Percentiles rank a stretch among this genome's conserved stretches.
Conservation (phyloP, 2,888 invertebrate species). For the Sycophila texana region DNA sequence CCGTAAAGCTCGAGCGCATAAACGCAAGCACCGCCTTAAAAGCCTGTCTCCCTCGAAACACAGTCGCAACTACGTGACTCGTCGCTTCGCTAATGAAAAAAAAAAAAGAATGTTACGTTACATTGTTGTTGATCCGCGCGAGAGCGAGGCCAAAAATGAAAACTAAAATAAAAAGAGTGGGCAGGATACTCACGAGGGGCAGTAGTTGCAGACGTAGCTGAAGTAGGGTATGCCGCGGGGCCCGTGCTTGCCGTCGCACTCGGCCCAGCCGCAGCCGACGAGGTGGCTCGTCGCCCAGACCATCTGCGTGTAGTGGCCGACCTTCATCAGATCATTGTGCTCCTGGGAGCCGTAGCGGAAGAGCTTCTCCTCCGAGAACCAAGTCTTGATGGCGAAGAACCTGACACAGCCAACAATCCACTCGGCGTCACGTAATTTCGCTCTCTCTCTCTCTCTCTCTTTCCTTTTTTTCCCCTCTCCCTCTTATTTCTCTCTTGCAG, state of each 20-base stretch:
- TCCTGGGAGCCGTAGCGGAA: slow-evolving; percentile 82
- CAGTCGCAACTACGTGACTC: too few species aligned
- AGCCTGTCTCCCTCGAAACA: too few species aligned
- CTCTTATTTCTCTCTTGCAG: too few species aligned
- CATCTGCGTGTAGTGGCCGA: slow-evolving; percentile 90
- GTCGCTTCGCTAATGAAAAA: too few species aligned
- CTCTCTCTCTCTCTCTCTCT: too few species aligned
- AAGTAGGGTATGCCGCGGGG: slow-evolving; percentile 81
- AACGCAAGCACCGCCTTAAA: too few species aligned
- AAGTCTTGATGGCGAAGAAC: slow-evolving; percentile 87
- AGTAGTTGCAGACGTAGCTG: slow-evolving; percentile 91
- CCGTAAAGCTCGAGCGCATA: too few species aligned
- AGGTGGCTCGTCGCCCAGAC: slow-evolving; percentile 88
- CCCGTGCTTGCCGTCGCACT: slow-evolving; percentile 80
- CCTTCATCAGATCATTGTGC: slow-evolving; percentile 79
- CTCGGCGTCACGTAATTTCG: too few species aligned
- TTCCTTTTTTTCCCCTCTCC: too few species aligned
- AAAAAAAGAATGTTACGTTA: too few species aligned
- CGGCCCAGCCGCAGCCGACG: slow-evolving; percentile 86
- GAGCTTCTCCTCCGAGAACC: slow-evolving; percentile 86
- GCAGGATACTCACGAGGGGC: slow-evolving; percentile 83
- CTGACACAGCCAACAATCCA: slow-evolving; percentile 73
- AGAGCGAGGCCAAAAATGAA: background rate
- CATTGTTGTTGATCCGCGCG: too few species aligned
- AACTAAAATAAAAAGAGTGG: background rate